phyloP scores from a whole-genome alignment of 2,888 invertebrate genomes.

The Hemistola chrysoprasaria region DNA sequence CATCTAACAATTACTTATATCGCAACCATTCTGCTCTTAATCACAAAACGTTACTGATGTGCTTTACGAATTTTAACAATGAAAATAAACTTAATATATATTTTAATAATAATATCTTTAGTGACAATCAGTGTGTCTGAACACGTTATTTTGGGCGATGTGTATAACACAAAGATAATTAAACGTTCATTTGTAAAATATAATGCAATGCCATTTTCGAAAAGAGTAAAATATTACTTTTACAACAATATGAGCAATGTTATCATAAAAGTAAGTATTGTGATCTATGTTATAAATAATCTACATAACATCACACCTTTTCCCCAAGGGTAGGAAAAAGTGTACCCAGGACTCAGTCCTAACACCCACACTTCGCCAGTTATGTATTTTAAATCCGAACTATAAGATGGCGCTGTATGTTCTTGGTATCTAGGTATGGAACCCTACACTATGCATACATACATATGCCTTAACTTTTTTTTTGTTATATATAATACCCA shows the following conservation, averaged over 20 bases:
- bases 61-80: slow-evolving; percentile 8
- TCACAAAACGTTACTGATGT: slow-evolving; percentile 9
- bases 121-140: slow-evolving; percentile 34
- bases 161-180: slow-evolving; percentile 37
- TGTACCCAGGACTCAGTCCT: no score
- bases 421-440: no score
- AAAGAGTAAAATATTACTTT: slow-evolving; percentile 36
- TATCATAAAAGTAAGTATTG: no score
- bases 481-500: no score
- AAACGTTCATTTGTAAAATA: slow-evolving; percentile 40
- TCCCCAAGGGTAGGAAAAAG: no score
- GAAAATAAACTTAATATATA: slow-evolving; percentile 37
- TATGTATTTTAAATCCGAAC: no score
- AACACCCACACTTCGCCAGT: no score
- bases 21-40: slow-evolving; percentile 9
- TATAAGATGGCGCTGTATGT: no score
- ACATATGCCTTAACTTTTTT: no score
- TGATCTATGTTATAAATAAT: no score
- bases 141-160: slow-evolving; percentile 47
- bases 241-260: slow-evolving; percentile 36
- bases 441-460: no score
- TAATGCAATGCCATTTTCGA: slow-evolving; percentile 42
- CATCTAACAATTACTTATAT: slow-evolving; percentile 26
- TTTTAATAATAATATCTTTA: slow-evolving; percentile 29
- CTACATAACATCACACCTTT: no score